Percentiles rank a stretch among this genome's conserved stretches.
Conservation (phyloP, 2,113 vertebrate genomes). For the Scalopus aquaticus region DNA sequence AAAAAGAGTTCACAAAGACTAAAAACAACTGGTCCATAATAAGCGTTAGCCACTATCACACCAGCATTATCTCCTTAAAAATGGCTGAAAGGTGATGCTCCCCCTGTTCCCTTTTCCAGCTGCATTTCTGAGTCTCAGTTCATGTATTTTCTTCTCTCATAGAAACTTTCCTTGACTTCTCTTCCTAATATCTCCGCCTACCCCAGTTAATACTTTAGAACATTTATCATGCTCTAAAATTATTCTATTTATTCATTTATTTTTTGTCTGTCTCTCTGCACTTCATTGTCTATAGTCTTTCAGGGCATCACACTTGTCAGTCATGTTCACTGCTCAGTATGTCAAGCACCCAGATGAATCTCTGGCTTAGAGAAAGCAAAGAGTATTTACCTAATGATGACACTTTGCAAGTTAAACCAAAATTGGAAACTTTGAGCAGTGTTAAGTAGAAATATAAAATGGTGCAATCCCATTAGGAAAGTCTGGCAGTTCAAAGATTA, state of each 20-base stretch:
- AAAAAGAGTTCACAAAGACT: neutral
- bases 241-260: constrained; percentile 32
- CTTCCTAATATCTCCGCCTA: constrained; percentile 6
- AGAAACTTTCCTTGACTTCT: constrained; percentile 16
- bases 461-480: neutral
- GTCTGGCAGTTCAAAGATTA: neutral
- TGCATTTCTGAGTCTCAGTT: constrained; percentile 36
- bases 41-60: constrained; percentile 19
- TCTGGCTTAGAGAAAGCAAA: constrained; percentile 24
- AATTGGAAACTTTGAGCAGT: neutral
- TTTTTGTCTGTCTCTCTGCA: neutral
- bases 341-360: neutral
- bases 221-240: constrained; percentile 33
- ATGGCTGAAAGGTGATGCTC: neutral
- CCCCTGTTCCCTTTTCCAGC: neutral
- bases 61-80: neutral
- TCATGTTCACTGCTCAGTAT: neutral
- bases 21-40: neutral
- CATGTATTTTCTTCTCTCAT: neutral
- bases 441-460: constrained; percentile 16
- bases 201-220: neutral
- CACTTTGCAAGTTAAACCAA: constrained; percentile 34
- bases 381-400: neutral
- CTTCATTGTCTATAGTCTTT: constrained; percentile 23
- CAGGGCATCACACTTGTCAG: neutral